Percentiles rank a stretch among this genome's conserved stretches.
Evolutionary conservation across 2,113 vertebrate species (phyloP).

Genomic region (Ailurus styani): DNA sequence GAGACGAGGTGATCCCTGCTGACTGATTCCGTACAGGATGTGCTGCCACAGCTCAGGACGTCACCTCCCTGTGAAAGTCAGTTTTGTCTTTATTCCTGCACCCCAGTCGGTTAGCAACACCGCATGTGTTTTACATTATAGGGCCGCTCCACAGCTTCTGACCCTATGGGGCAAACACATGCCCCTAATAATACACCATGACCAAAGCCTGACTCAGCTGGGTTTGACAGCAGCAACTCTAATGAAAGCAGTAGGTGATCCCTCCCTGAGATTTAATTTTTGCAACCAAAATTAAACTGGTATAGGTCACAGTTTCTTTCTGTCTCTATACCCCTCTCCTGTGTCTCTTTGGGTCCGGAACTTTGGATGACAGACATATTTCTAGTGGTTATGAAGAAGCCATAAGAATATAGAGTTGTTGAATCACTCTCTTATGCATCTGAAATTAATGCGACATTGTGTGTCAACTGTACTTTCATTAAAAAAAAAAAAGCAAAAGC

Average conservation of each 20-base stretch:
- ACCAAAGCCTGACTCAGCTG: background rate
- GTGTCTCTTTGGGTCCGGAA: background rate
- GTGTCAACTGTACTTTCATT: background rate
- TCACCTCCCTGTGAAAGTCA: constrained; percentile 78
- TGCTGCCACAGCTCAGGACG: constrained; percentile 71
- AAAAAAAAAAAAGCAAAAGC: background rate
- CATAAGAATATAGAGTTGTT: background rate
- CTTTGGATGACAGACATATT: background rate
- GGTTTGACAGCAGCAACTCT: background rate
- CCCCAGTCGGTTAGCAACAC: background rate
- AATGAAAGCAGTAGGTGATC: background rate
- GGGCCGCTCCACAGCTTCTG: background rate
- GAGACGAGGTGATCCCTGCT: constrained; percentile 59
- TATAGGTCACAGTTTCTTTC: background rate
- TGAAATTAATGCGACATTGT: background rate
- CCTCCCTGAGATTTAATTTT: background rate
- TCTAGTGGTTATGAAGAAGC: background rate
- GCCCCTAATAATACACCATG: background rate
- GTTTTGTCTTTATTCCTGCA: background rate
- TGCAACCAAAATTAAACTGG: background rate
- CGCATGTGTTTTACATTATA: background rate
- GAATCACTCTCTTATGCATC: background rate
- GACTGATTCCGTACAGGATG: constrained; percentile 57
- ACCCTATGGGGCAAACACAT: background rate
- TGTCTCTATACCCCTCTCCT: background rate